Base-by-base conservation (phyloP, 2,113 vertebrate species). In the Coryphaenoides rupestris region DNA sequence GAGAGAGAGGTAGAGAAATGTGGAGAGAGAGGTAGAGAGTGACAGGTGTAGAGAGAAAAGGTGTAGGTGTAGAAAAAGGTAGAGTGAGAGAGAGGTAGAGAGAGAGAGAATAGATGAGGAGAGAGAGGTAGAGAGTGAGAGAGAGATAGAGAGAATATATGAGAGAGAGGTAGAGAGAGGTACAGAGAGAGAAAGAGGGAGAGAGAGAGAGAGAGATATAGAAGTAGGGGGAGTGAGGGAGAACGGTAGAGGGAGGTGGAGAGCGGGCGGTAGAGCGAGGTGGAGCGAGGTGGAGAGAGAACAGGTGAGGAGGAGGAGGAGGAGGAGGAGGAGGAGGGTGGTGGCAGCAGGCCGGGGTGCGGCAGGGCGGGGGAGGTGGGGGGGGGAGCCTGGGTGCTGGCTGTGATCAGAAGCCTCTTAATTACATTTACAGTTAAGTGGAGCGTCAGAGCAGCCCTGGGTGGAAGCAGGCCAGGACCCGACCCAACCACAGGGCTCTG, bases 351-450 rank as follows among this genome's bases (percentile, higher is more conserved):
- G 49, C 15, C 49, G 49, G 49, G 49, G 49, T 19, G n/a, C 3
- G 28, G 28, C 28, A 3, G 28, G 28, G 28, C 28, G 4, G 10
- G 28, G 16, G 21, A 23, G 75, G 72, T 52, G n/a, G n/a, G 23
- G 16, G 21, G 4, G 16, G 21, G 56, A 77, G 72, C 55, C 73
- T 77, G 65, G 73, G 70, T 58, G 68, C 65, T 63, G 75, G 82
- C 69, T 80, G 81, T 81, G 79, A 85, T 84, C 79, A 84, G 70
- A 78, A 81, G 75, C 70, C 75, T 84, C 82, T 86, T 88, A 88
- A 89, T 88, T 88, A 87, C 86, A 84, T 84, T 85, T 83, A 78
- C 82, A 80, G 81, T 74, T 86, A 84, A 86, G 83, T 83, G 73
- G 80, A 84, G 78, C 81, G 74, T 76, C 70, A 69, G 76, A 80